phyloP scores from a whole-genome alignment of 2,797 vertebrate genomes.

The Falco naumanni region DNA sequence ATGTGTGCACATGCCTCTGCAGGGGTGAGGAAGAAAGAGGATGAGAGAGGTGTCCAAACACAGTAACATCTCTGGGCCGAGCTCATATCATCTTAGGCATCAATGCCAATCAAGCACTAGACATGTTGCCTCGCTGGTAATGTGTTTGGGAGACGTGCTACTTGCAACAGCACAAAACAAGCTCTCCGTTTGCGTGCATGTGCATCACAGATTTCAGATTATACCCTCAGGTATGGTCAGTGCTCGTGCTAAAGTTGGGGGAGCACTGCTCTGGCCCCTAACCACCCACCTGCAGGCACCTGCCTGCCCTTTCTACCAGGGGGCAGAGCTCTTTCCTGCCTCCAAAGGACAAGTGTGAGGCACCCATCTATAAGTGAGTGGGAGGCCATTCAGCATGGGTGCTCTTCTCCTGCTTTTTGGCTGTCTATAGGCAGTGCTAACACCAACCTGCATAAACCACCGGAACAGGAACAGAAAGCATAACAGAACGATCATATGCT shows the following conservation, averaged over 20 bases:
- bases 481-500: background rate
- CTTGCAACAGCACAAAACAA: background rate
- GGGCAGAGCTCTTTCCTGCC: background rate
- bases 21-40: background rate
- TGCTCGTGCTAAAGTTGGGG: background rate
- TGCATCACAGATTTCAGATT: background rate
- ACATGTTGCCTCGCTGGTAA: background rate
- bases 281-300: background rate
- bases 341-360: background rate
- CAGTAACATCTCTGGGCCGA: background rate
- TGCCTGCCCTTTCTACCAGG: background rate
- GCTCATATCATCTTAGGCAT: background rate
- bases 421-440: background rate
- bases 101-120: background rate
- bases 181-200: background rate
- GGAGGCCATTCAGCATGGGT: background rate
- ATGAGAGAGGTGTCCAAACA: background rate
- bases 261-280: background rate
- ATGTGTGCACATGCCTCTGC: background rate
- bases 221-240: background rate
- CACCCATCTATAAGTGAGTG: background rate
- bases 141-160: background rate
- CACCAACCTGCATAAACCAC: background rate
- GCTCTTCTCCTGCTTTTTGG: background rate
- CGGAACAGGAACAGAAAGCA: rapidly evolving